A percentile compares a stretch with the other conserved stretches of the same genome.
phyloP scores from a whole-genome alignment of 2,113 vertebrate genomes.

The Podocnemis expansa region DNA sequence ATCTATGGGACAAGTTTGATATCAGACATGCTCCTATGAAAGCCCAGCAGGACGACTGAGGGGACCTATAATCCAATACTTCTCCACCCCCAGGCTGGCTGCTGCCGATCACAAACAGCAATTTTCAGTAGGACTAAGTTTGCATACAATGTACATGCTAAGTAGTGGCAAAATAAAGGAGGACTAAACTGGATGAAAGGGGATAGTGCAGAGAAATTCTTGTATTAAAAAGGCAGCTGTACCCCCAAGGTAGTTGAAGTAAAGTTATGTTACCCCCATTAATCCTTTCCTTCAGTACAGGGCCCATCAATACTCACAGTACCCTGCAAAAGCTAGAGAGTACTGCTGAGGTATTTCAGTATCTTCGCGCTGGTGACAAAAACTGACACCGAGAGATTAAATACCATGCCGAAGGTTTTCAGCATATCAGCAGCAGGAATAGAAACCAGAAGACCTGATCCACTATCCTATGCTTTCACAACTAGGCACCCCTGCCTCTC shows the following conservation, averaged over 20 bases:
- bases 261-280: neutral
- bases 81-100: neutral
- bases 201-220: accelerated
- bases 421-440: accelerated
- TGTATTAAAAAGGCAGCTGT: accelerated
- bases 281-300: too few species aligned
- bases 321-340: neutral
- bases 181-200: neutral
- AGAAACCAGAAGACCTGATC: neutral
- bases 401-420: neutral
- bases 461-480: slow-evolving; percentile 27
- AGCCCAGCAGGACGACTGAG: accelerated
- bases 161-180: neutral
- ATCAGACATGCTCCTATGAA: accelerated
- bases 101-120: accelerated
- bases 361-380: accelerated
- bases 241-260: neutral
- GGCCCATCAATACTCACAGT: too few species aligned
- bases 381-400: neutral
- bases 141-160: accelerated
- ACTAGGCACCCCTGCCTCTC: neutral
- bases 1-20: neutral
- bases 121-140: accelerated
- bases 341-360: neutral
- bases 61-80: accelerated